Base-by-base conservation (phyloP, 2,113 vertebrate genomes). In the Tricholaema leucomelas region DNA sequence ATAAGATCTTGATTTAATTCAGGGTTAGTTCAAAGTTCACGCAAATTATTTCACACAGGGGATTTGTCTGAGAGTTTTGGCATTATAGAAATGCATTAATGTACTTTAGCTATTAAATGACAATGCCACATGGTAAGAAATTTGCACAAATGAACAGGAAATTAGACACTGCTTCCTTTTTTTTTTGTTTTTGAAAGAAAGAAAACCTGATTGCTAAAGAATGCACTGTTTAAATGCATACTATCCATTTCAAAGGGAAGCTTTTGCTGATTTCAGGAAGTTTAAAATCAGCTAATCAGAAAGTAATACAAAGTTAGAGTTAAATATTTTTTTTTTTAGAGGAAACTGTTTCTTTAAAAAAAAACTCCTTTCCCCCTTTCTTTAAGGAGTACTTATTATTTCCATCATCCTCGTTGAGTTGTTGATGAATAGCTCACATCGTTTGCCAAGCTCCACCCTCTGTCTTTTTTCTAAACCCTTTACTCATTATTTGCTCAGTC, bases 401-500 rank as follows among this genome's bases (percentile, higher is more conserved):
- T 95, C 98, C 97, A 96, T 97, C 97, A 95, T 96, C 96, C 97
- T 96, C 73, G 96, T 95, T 96, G 97, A 97, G 97, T 95, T 97
- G 96, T 95, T 97, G 97, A 97, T 98, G 97, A 98, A 98, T 98
- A 96, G 96, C 93, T 97, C 96, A 93, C 95, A 92, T 96, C 95
- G 81, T 96, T 93, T 97, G 98, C 98, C 98, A 98, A 97, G 95
- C 97, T 96, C 98, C 97, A 93, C 98, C 98, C 97, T 95, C 94
- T 77, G 67, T 80, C 97, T 97, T 96, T 97, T 97, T 95, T 97
- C 96, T 97, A 96, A 97, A 97, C 95, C 94, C 97, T 97, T 97
- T 96, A 94, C 97, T 98, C 97, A 97, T 98, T 98, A 97, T 98
- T 98, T 97, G 93, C 96, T 96, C 97, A 96, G 91, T 97, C 97